Percentiles rank a stretch among this genome's conserved stretches.
These are phyloP conservation scores for Galaxias olidus DNA, from an alignment of 2,797 vertebrate genomes.

Conservation along the genomic window DNA sequence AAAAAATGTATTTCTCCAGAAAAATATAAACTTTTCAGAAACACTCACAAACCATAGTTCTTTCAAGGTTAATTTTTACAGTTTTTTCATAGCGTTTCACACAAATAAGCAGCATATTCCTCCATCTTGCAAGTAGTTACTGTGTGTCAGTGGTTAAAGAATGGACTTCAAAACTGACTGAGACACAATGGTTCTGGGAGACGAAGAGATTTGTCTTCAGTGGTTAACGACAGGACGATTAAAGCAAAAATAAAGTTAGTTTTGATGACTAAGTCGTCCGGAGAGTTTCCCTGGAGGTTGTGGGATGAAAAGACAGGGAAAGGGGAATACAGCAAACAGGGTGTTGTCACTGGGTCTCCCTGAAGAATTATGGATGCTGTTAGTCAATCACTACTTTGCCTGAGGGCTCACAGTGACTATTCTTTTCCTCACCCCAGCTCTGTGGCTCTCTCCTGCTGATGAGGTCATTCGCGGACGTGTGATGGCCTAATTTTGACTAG, in stretches of 20 bases:
- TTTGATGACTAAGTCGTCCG: slow-evolving; percentile 58
- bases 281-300: slow-evolving; percentile 60
- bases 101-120: slow-evolving; percentile 1
- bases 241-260: slow-evolving; percentile 73
- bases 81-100: slow-evolving; percentile 30
- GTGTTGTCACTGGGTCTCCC: slow-evolving; percentile 67
- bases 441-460: slow-evolving; percentile 63
- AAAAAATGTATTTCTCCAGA: no score
- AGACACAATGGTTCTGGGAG: slow-evolving; percentile 49
- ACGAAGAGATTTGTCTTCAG: slow-evolving; percentile 51
- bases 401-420: slow-evolving; percentile 49
- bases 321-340: slow-evolving; percentile 65
- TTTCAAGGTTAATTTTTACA: slow-evolving; percentile 36
- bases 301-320: slow-evolving; percentile 58
- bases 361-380: slow-evolving; percentile 57
- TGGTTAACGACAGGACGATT: slow-evolving; percentile 71
- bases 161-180: slow-evolving; percentile 52
- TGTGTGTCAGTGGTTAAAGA: slow-evolving; percentile 9
- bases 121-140: neutral
- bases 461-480: slow-evolving; percentile 52
- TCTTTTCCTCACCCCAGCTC: slow-evolving; percentile 48
- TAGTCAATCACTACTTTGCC: slow-evolving; percentile 56
- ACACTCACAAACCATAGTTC: no score
- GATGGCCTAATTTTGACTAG: slow-evolving; percentile 30
- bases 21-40: no score